Percentiles rank a stretch among this genome's conserved stretches.
Conservation (phyloP, 2,888 invertebrate species). For the Incurvaria masculella region DNA sequence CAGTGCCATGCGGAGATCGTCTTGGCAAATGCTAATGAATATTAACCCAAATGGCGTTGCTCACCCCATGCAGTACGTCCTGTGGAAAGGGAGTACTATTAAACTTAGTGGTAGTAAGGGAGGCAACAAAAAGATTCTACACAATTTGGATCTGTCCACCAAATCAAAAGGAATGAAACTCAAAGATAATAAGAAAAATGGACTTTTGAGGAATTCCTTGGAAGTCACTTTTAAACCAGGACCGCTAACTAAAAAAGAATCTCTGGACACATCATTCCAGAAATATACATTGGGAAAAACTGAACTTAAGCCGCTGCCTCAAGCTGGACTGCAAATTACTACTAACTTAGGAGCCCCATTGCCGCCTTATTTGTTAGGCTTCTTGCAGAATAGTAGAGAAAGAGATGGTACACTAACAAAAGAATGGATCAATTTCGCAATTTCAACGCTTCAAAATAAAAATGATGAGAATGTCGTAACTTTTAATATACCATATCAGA, state of each 20-base stretch:
- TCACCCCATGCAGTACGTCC: conserved; percentile 31
- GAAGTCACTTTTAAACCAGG: conserved; percentile 53
- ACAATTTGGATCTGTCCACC: conserved; percentile 27
- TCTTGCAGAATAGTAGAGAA: conserved; percentile 35
- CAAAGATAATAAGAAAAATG: conserved; percentile 22
- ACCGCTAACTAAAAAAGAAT: conserved; percentile 48
- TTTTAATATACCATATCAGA: conserved; percentile 58
- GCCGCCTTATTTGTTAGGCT: conserved; percentile 36
- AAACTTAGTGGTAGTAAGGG: conserved; percentile 38
- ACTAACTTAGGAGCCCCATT: conserved; percentile 45
- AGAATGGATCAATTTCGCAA: conserved; percentile 55
- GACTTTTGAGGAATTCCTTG: conserved; percentile 31
- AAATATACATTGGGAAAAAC: conserved; percentile 42
- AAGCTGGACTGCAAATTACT: conserved; percentile 41
- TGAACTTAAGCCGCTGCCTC: conserved; percentile 47
- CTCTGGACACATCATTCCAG: conserved; percentile 40
- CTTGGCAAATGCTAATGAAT: conserved; percentile 46
- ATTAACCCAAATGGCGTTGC: conserved; percentile 32
- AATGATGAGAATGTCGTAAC: conserved; percentile 33
- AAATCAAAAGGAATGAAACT: conserved; percentile 1
- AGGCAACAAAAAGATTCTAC: conserved; percentile 34
- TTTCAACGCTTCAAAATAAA: conserved; percentile 41
- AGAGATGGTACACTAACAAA: conserved; percentile 37
- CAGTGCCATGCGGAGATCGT: conserved; percentile 31
- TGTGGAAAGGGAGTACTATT: conserved; percentile 35